Conservation (phyloP, 2,888 invertebrate genomes). For the Andrena haemorrhoa region DNA sequence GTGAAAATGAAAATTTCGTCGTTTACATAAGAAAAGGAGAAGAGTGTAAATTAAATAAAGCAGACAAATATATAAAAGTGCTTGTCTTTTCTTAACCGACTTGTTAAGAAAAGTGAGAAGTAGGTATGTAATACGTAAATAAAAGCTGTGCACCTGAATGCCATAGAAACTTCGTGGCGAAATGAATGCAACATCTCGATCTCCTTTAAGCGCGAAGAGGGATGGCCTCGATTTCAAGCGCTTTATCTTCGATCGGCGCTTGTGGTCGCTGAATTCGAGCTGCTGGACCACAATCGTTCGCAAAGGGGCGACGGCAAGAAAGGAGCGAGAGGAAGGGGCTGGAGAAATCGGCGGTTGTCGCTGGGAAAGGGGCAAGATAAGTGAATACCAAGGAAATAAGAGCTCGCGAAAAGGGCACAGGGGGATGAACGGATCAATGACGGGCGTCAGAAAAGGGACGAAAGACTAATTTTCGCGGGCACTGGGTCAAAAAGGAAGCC, state of each 20-base stretch:
- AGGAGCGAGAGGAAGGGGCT: too few relatives aligned
- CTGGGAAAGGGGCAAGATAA: slow-evolving; percentile 31
- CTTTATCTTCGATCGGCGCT: slow-evolving; percentile 19
- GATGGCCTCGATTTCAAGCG: slow-evolving; percentile 10
- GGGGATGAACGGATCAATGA: slow-evolving; percentile 31
- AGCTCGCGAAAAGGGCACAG: slow-evolving; percentile 19
- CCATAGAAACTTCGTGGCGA: background rate
- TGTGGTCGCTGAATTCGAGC: slow-evolving; percentile 1
- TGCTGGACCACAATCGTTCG: background rate
- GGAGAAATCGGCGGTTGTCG: slow-evolving; percentile 23
- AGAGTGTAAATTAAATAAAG: too few relatives aligned
- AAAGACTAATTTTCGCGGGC: slow-evolving; percentile 36
- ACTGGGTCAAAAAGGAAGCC: background rate
- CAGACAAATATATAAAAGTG: too few relatives aligned
- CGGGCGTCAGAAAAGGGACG: slow-evolving; percentile 13
- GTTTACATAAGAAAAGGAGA: too few relatives aligned
- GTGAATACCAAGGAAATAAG: slow-evolving; percentile 39
- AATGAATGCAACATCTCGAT: background rate
- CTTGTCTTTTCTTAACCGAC: too few relatives aligned
- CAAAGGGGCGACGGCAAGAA: background rate
- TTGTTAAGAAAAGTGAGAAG: too few relatives aligned
- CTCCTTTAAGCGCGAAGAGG: background rate
- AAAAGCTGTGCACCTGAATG: background rate
- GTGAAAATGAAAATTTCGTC: too few relatives aligned
- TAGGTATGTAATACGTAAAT: too few relatives aligned